These are phyloP conservation scores for Tetragonula carbonaria DNA, from an alignment of 2,888 invertebrate species.

Conservation along the genomic window DNA sequence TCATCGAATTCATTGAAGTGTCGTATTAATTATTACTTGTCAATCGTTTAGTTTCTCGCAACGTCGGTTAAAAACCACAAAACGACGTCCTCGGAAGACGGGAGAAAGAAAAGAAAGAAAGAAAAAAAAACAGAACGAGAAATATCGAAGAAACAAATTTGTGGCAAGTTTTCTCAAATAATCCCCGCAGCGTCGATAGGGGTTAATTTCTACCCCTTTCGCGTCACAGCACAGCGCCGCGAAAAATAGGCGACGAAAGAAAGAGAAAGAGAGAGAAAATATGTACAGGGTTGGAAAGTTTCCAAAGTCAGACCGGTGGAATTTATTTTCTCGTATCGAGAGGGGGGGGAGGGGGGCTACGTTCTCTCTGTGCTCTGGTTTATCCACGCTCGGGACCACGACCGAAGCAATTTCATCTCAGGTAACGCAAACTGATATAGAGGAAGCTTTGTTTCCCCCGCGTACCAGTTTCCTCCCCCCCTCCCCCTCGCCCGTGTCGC, in stretches of 20 bases:
- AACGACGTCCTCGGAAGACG: too few species aligned
- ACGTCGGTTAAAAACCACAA: too few species aligned
- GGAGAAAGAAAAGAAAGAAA: too few species aligned
- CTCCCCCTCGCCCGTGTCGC: background rate
- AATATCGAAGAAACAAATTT: too few species aligned
- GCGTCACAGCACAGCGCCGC: background rate
- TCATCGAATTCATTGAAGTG: too few species aligned
- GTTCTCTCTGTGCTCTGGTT: background rate
- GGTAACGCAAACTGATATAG: constrained; percentile 54
- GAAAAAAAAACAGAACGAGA: too few species aligned
- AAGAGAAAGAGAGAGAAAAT: background rate
- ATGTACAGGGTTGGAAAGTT: background rate
- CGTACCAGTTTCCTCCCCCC: constrained; percentile 37
- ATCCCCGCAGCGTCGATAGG: background rate
- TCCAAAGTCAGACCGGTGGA: background rate
- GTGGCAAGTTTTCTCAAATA: background rate
- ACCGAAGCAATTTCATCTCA: constrained; percentile 49
- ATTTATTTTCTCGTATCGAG: constrained; percentile 2
- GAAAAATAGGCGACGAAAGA: background rate
- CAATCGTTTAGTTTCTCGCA: too few species aligned
- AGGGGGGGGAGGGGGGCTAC: background rate
- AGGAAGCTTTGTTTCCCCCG: constrained; percentile 41
- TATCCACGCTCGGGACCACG: background rate
- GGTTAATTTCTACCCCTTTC: background rate
- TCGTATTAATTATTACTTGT: too few species aligned